These are phyloP conservation scores for Eupithecia tripunctaria DNA, from an alignment of 2,888 invertebrate species.

Conservation along the genomic window DNA sequence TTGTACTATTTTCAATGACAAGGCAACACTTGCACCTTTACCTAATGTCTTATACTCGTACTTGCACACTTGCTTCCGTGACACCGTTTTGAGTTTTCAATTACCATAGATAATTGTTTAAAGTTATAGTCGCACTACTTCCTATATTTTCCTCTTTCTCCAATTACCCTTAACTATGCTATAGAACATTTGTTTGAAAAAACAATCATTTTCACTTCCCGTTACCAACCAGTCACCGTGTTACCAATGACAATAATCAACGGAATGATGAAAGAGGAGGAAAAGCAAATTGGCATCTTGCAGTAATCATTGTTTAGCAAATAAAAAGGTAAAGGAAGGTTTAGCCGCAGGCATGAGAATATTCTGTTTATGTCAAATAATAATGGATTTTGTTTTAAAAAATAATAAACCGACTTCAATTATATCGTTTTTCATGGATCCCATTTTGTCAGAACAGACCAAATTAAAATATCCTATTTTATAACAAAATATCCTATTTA, in stretches of 20 bases:
- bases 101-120: slow-evolving; percentile 13
- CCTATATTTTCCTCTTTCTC: slow-evolving; percentile 9
- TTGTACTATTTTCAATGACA: background rate
- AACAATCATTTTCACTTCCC: slow-evolving; percentile 2
- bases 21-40: background rate
- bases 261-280: slow-evolving; percentile 1
- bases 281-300: background rate
- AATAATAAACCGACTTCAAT: no score
- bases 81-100: slow-evolving; percentile 4
- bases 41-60: background rate
- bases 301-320: slow-evolving; percentile 15
- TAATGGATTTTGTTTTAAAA: no score
- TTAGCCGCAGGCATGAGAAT: background rate
- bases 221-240: background rate
- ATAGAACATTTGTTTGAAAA: slow-evolving; percentile 2
- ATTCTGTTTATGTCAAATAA: no score
- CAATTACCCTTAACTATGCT: background rate
- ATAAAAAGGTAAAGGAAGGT: background rate
- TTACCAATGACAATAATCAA: background rate
- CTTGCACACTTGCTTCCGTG: background rate
- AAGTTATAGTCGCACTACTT: slow-evolving; percentile 33
- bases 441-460: no score
- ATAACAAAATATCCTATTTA: no score
- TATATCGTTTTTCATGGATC: no score
- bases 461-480: no score